phyloP scores from a whole-genome alignment of 1,140 invertebrate species.

The Caerostris extrusa region DNA sequence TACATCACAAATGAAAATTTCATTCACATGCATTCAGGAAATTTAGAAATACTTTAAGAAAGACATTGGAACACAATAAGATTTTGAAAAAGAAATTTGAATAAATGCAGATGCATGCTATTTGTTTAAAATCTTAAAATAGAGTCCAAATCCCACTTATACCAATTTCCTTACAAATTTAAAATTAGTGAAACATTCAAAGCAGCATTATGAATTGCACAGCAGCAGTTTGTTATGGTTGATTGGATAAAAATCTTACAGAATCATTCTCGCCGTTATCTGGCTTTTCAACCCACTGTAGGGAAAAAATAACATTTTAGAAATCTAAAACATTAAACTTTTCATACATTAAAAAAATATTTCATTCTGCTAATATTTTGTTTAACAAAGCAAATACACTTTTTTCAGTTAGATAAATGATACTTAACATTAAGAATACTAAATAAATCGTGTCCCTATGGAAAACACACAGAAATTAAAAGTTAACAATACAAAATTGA shows the following conservation, averaged over 20 bases:
- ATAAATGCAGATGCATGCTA: background rate
- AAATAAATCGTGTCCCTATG: no score
- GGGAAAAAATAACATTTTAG: slow-evolving; percentile 72
- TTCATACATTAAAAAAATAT: no score
- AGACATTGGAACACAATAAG: no score
- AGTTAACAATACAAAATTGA: no score
- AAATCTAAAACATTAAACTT: slow-evolving; percentile 5
- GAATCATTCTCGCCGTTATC: slow-evolving; percentile 75
- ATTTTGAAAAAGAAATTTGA: no score
- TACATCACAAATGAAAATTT: no score
- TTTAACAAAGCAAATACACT: background rate
- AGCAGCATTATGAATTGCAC: slow-evolving; percentile 63
- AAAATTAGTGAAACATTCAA: slow-evolving; percentile 37
- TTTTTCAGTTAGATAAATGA: background rate
- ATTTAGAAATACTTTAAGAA: no score
- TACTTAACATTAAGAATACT: background rate
- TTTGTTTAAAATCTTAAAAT: background rate
- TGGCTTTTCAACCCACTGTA: slow-evolving; percentile 76
- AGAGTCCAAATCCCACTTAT: background rate
- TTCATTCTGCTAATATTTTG: background rate
- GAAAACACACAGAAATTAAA: no score
- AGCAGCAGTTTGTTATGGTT: slow-evolving; percentile 67
- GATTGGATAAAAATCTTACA: slow-evolving; percentile 74
- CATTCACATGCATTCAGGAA: no score
- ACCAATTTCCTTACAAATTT: background rate